Percentiles rank a stretch among this genome's conserved stretches.
Conservation (phyloP, 2,113 vertebrate genomes). For the Triplophysa tibetana region DNA sequence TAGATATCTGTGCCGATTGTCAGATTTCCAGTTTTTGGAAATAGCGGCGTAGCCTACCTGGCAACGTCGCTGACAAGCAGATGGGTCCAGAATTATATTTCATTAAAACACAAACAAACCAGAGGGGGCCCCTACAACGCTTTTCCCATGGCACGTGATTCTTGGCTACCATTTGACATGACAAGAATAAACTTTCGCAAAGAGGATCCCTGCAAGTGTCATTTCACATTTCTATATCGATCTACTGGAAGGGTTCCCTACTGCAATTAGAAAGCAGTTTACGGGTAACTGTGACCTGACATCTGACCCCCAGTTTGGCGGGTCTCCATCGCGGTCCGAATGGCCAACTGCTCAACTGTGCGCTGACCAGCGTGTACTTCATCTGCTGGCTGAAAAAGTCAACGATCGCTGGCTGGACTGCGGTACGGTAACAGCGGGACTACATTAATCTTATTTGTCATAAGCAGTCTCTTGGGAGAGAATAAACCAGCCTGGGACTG, state of each 20-base stretch:
- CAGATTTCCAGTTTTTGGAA: not conserved
- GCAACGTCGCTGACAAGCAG: constrained; percentile 24
- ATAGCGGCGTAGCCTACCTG: constrained; percentile 25
- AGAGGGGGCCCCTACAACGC: constrained; percentile 32
- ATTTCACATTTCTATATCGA: not conserved
- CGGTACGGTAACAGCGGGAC: constrained; percentile 39
- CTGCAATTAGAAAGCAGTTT: not conserved
- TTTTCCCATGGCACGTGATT: constrained; percentile 15
- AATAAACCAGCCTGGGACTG: constrained; percentile 54
- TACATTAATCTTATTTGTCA: constrained; percentile 60
- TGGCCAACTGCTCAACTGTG: constrained; percentile 30
- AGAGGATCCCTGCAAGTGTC: not conserved
- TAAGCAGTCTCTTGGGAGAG: constrained; percentile 55
- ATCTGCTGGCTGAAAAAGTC: constrained; percentile 46
- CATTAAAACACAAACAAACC: constrained; percentile 38
- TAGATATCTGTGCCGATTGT: not conserved
- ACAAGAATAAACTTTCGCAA: constrained; percentile 4
- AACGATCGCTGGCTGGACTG: constrained; percentile 49
- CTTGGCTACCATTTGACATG: constrained; percentile 3
- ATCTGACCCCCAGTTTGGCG: constrained; percentile 39
- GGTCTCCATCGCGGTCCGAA: constrained; percentile 38
- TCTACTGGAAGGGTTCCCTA: not conserved
- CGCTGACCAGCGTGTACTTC: constrained; percentile 38
- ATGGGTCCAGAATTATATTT: constrained; percentile 43
- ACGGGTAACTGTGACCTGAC: constrained; percentile 21